phyloP scores from a whole-genome alignment of 2,113 vertebrate species.

The Pipa parva region DNA sequence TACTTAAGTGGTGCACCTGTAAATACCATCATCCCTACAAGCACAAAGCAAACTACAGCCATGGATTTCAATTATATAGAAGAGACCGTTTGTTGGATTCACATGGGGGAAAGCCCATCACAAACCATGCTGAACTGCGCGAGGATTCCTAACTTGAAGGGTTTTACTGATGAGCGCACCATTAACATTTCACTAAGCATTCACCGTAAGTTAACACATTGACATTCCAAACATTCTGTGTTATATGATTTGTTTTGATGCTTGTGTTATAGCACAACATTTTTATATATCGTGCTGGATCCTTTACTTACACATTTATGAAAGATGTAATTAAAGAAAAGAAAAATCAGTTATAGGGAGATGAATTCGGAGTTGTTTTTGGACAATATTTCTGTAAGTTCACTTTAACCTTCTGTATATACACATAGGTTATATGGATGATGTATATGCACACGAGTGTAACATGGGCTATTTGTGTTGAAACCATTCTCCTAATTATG shows the following conservation, averaged over 20 bases:
- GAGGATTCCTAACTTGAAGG: conserved; percentile 85
- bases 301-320: no score
- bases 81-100: conserved; percentile 92
- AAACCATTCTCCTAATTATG: no score
- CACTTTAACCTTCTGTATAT: no score
- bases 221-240: not conserved
- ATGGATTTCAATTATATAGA: conserved; percentile 93
- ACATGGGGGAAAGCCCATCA: conserved; percentile 79
- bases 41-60: conserved; percentile 88
- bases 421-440: no score
- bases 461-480: no score
- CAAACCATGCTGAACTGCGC: conserved; percentile 88
- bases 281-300: no score
- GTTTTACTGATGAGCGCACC: conserved; percentile 74
- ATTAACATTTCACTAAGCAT: conserved; percentile 94
- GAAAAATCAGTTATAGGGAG: not conserved
- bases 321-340: not conserved
- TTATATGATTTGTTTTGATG: no score
- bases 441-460: no score
- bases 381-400: not conserved
- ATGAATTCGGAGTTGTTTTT: not conserved
- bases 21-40: conserved; percentile 75
- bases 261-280: no score
- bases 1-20: conserved; percentile 76
- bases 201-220: conserved; percentile 79